Base-by-base conservation (phyloP, 30 jellyfish, hydroid and myxozoan genomes). In the Chironex yamaguchii region DNA sequence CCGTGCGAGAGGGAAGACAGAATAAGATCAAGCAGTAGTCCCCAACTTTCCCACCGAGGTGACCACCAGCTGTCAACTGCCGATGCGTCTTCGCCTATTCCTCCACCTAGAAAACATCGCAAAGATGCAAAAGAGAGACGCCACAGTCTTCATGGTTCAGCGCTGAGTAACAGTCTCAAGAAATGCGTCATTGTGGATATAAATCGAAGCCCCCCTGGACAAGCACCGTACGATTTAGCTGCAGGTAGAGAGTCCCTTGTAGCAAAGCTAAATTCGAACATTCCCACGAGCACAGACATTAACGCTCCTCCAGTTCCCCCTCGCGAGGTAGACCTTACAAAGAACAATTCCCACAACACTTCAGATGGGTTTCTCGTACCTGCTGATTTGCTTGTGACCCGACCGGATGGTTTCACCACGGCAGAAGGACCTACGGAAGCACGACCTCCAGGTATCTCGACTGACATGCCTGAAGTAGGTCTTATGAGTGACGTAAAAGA, bases 71-170 rank as follows among this genome's bases (percentile, higher is more conserved):
- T 13, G 25, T 24, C 30, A 65, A 29, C 12, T 33, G 25, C 34
- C 22, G 82, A 31, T n/a, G 82, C 25, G 4, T n/a, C n/a, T n/a
- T 2, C 82, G 2, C 96, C 96, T 29, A 63, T 75, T 22, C 96
- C 87, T 26, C 96, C 96, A 0, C 96, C 96, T 0, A 77, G 96
- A 25, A 76, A 67, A 24, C 77, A 51, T 28, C 90, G 96, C 3
- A 67, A 76, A 17, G 72, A 54, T 34, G 20, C 72, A 0, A 51
- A 86, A n/a, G 72, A 72, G 9, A 20, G 69, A 26, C 96, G 13
- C 17, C 58, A 42, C 9, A 42, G 58, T 17, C 9, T 42, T 42
- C 58, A 6, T 42, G 58, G 58, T 6, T 42, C 58, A 6, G 9
- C 58, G 13, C 58, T 42, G 9, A 42, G 58, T 17, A 42, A 17